Conservation (phyloP, 2,113 vertebrate genomes). For the Ceyx margarethae region DNA sequence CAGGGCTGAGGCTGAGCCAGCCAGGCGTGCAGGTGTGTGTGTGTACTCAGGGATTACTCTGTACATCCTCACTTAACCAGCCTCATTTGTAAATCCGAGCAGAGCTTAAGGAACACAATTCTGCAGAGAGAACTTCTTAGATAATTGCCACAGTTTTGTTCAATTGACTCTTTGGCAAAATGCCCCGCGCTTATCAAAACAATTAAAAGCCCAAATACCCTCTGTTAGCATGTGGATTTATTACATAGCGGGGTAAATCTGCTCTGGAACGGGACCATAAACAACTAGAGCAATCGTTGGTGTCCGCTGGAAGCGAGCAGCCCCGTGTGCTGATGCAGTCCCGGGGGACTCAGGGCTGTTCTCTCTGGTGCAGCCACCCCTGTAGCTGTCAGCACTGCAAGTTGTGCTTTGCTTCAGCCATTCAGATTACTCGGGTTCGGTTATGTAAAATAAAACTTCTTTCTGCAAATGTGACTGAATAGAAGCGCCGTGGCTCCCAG, state of each 20-base stretch:
- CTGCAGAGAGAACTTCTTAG: background rate
- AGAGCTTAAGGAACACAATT: background rate
- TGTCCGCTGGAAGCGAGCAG: background rate
- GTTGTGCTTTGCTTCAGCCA: background rate
- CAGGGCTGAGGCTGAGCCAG: background rate
- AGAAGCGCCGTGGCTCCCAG: background rate
- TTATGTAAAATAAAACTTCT: background rate
- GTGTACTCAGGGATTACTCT: background rate
- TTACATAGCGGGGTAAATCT: background rate
- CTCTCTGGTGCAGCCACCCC: background rate
- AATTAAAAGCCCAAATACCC: conserved; percentile 7
- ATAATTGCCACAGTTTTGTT: conserved; percentile 37
- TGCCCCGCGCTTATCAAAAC: conserved; percentile 29
- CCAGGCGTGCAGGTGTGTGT: rapidly evolving
- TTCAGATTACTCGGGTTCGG: background rate
- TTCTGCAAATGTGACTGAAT: background rate
- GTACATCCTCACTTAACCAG: background rate
- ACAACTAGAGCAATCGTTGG: background rate
- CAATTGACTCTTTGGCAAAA: conserved; percentile 11
- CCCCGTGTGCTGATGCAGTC: rapidly evolving
- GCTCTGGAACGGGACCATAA: background rate
- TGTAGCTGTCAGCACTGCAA: background rate
- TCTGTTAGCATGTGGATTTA: background rate
- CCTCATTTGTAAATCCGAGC: background rate
- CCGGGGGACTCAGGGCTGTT: background rate